Conservation (phyloP, 2,888 invertebrate species). For the Hoplodrina blanda region DNA sequence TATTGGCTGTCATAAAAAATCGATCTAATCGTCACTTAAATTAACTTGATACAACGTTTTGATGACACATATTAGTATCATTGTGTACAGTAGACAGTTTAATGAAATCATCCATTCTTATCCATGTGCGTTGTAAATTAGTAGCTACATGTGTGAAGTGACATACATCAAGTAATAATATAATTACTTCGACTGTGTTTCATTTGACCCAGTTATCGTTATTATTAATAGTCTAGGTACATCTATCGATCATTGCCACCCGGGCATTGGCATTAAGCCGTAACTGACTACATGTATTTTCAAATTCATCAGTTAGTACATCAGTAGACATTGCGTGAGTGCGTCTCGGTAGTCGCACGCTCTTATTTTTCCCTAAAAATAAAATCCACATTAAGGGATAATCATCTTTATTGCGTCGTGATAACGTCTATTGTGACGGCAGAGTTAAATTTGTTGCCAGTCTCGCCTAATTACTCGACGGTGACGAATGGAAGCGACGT, state of each 20-base stretch:
- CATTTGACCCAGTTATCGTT: constrained; percentile 68
- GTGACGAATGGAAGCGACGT: constrained; percentile 83
- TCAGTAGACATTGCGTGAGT: constrained; percentile 82
- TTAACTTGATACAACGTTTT: constrained; percentile 18
- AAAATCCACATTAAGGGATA: neutral
- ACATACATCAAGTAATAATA: constrained; percentile 44
- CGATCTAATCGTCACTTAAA: constrained; percentile 24
- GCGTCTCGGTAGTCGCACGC: constrained; percentile 77
- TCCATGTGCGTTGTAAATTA: constrained; percentile 41
- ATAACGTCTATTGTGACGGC: constrained; percentile 61
- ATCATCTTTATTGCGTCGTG: constrained; percentile 17
- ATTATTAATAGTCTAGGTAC: constrained; percentile 66
- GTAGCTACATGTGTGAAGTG: constrained; percentile 46
- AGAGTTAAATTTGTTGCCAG: constrained; percentile 61
- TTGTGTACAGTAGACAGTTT: constrained; percentile 9
- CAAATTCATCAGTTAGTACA: constrained; percentile 74
- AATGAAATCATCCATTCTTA: constrained; percentile 39
- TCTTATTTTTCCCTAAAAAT: constrained; percentile 63
- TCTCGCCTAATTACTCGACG: constrained; percentile 81
- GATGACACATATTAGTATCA: constrained; percentile 23
- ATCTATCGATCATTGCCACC: constrained; percentile 78
- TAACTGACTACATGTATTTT: constrained; percentile 72
- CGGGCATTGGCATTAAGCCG: constrained; percentile 79
- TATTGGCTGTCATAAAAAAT: constrained; percentile 17
- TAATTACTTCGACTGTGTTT: constrained; percentile 52